Base-by-base conservation (phyloP, 2,113 vertebrate species). In the Myotis lucifugus region DNA sequence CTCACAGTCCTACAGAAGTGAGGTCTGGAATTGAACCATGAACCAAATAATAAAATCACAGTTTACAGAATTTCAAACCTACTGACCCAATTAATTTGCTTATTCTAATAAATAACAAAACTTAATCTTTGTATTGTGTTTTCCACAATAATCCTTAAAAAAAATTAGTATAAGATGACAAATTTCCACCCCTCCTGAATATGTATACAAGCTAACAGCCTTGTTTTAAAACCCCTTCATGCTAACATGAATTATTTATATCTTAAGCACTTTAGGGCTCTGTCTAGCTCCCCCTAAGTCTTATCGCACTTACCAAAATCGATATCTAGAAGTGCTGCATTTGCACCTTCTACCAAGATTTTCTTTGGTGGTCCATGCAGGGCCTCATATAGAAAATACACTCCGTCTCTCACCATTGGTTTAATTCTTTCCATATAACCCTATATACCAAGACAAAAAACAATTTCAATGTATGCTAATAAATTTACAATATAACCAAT, bases 291-390 rank as follows among this genome's bases (percentile, higher is more conserved):
- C 67, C 89, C 48, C 19, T 85, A 66, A 87, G 59, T 81, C 66
- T n/a, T 10, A 77, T 15, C 52, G 94, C 85, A 98, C 99, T 98
- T 98, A 99, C 99, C 99, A 96, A 99, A 99, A 98, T 99, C 99
- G 72, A 99, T 99, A 98, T 99, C 99, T 97, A 99, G 97, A 25
- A 99, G 98, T 0, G 99, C 99, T 92, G 99, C 99, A 88, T 99
- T 99, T 96, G 99, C 99, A 95, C 99, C 99, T 98, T 99, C 99
- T 97, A 99, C 99, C 97, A 99, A 98, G 97, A 99, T 99, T 97
- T 99, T 99, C 98, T 99, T 99, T 29, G 99, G 98, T 85, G 99
- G 98, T 61, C 99, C 99, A 77, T 99, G 99, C 2, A 99, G 99
- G 96, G 99, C 99, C 97, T 99, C 98, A 79, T 99, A 98, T 98